A percentile compares a stretch with the other conserved stretches of the same genome.
These are phyloP conservation scores for Plagodis dolabraria DNA, from an alignment of 2,888 invertebrate species.

Conservation along the genomic window DNA sequence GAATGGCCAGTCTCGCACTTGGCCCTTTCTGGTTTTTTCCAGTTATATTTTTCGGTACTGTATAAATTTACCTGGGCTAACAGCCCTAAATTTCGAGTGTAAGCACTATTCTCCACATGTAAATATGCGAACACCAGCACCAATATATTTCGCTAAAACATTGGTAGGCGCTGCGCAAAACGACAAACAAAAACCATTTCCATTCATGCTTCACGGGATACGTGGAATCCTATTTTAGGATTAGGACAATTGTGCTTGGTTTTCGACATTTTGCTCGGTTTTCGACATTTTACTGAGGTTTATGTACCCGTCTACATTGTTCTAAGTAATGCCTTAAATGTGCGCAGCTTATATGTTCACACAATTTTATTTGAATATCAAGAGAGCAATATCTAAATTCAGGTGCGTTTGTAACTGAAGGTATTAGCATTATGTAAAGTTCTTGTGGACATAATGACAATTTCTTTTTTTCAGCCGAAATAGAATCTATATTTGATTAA, in stretches of 20 bases:
- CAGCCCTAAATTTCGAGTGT: slow-evolving; percentile 9
- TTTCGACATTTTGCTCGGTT: slow-evolving; percentile 23
- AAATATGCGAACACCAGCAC: slow-evolving; percentile 22
- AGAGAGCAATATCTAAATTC: too few species aligned
- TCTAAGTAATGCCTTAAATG: slow-evolving; percentile 10
- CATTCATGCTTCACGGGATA: slow-evolving; percentile 34
- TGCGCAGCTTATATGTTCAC: slow-evolving; percentile 1
- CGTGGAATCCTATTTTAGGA: slow-evolving; percentile 38
- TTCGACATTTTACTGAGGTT: slow-evolving; percentile 15
- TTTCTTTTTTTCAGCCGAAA: too few species aligned
- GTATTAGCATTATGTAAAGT: too few species aligned
- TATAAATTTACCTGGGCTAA: background rate
- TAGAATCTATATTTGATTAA: too few species aligned
- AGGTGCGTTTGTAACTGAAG: too few species aligned
- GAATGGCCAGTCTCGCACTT: too few species aligned
- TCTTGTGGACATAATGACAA: too few species aligned
- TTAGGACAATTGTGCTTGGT: slow-evolving; percentile 35
- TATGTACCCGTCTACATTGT: slow-evolving; percentile 11
- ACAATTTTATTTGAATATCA: too few species aligned
- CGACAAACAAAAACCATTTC: slow-evolving; percentile 31
- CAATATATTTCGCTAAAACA: slow-evolving; percentile 38
- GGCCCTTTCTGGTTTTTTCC: background rate
- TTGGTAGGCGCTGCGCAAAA: slow-evolving; percentile 36
- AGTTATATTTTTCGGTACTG: background rate
- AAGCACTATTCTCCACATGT: slow-evolving; percentile 17